Percentiles rank a stretch among this genome's conserved stretches.
These are phyloP conservation scores for Decapterus maruadsi DNA, from an alignment of 2,797 vertebrate species.

Conservation along the genomic window DNA sequence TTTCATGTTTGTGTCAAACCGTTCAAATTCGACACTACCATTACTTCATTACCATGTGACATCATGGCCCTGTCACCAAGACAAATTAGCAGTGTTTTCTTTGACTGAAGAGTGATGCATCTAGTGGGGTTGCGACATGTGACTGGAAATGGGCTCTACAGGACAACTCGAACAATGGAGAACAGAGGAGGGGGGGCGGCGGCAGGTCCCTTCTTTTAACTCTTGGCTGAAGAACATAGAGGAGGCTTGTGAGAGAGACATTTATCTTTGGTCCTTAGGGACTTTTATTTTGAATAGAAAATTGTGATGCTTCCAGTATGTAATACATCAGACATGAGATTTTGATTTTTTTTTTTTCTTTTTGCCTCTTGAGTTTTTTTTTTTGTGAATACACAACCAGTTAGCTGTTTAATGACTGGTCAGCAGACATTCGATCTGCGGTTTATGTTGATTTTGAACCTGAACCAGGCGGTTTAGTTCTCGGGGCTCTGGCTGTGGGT, in stretches of 20 bases:
- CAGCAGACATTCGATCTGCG: conserved; percentile 61
- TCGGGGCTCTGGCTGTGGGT: conserved; percentile 47
- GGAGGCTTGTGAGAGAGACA: conserved; percentile 45
- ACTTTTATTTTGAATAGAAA: conserved; percentile 31
- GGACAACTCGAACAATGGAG: conserved; percentile 33
- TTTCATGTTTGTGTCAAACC: conserved; percentile 45
- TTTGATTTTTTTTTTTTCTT: conserved; percentile 46
- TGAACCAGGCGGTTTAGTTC: conserved; percentile 40
- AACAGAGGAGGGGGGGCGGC: no score
- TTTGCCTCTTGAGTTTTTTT: conserved; percentile 45
- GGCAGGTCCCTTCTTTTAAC: conserved; percentile 39
- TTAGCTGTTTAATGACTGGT: conserved; percentile 50
- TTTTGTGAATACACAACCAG: conserved; percentile 47
- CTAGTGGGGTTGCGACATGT: conserved; percentile 37
- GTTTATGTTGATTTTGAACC: conserved; percentile 60
- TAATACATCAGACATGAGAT: conserved; percentile 49
- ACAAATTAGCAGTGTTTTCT: conserved; percentile 42
- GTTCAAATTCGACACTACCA: conserved; percentile 46
- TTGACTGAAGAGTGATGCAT: conserved; percentile 34
- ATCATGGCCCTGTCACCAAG: conserved; percentile 46
- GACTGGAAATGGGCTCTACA: conserved; percentile 38
- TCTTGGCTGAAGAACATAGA: conserved; percentile 70
- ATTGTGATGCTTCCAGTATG: conserved; percentile 16
- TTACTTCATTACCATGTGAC: conserved; percentile 56
- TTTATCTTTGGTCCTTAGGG: conserved; percentile 64